Base-by-base conservation (phyloP, 92 coral and sea anemone genomes). In the Heteractis magnifica region DNA sequence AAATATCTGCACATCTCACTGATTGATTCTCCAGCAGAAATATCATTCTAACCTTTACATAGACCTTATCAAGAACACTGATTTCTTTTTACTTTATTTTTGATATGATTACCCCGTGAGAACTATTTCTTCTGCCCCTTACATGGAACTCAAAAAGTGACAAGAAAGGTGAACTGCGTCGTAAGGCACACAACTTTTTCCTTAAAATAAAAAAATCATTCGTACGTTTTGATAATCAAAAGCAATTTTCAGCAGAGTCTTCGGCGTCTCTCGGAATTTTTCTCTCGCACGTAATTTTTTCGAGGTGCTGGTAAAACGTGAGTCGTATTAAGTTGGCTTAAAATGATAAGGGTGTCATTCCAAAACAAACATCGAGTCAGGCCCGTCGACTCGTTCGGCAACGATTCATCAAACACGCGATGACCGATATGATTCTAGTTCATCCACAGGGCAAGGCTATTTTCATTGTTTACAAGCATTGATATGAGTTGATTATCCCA, bases 401-500 rank as follows among this genome's bases (percentile, higher is more conserved):
- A 26, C 8, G 73, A 68, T 68, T 68, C 73, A 68, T 26, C 73
- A 68, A 18, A 68, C 23, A 68, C 15, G 23, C 23, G 73, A 68
- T 75, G 56, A 49, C 51, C 56, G 52, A 75, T 49, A 75, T 41
- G 20, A 52, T 13, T 34, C 5, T 20, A 12, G 79, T 75, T 75
- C 79, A 75, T 23, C 12, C 18, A 64, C 19, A 80, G 75, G 76
- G 65, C 75, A 80, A 71, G 65, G 65, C 65, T 80, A 80, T 80
- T 76, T 80, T 80, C 83, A 80, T 80, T 80, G 83, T 80, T 64
- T 80, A 44, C 70, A 80, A 80, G 75, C 52, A 52, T 26, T 71
- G 59, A 80, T 80, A 21, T 68, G 83, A 59, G 51, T 52, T 58
- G 75, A 80, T 48, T 18, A 56, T 51, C 44, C n/a, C 9, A 56